Base-by-base conservation (phyloP, 1,140 invertebrate species). In the Teleopsis dalmanni region DNA sequence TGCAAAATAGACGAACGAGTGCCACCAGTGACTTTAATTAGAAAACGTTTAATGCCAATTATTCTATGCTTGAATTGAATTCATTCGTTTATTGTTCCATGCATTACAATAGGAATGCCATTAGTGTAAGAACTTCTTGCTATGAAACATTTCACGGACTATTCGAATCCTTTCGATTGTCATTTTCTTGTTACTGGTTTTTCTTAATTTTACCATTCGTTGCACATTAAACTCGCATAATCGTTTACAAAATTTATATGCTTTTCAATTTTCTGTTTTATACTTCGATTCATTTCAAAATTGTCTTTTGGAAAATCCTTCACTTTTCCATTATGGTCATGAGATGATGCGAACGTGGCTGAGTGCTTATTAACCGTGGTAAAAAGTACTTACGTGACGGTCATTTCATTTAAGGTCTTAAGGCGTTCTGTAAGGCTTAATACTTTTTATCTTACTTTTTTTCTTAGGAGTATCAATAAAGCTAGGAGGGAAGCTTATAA, bases 321-420 rank as follows among this genome's bases (percentile, higher is more conserved):
- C n/a, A n/a, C n/a, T n/a, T 11, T 26, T 22, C 26, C 26, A 19
- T 21, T 31, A 18, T 19, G 13, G 11, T 13, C 41, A 27, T 21
- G 16, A 18, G 9, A 13, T 37, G 16, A n/a, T 19, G 4, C 5
- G 5, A 16, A 37, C 5, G 8, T 26, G 26, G 9, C 13, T 2
- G 23, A 10, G 14, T 27, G 27, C 23, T 42, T 3, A 18, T 13
- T 43, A 43, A n/a, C n/a, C n/a, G n/a, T n/a, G n/a, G n/a, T 40
- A 43, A 43, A 43, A 37, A 37, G 14, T 18, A 10, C 41, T 29
- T 16, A 9, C 31, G 13, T 46, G 44, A 6, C 44, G 44, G 44
- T 23, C 44, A 46, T 46, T 46, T 46, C 44, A 46, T 23, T 46
- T n/a, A 46, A 34, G 29, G 44, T 46, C 44, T 46, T 46, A 46